Conservation (phyloP, 2,888 invertebrate genomes). For the Lathronympha strigana region DNA sequence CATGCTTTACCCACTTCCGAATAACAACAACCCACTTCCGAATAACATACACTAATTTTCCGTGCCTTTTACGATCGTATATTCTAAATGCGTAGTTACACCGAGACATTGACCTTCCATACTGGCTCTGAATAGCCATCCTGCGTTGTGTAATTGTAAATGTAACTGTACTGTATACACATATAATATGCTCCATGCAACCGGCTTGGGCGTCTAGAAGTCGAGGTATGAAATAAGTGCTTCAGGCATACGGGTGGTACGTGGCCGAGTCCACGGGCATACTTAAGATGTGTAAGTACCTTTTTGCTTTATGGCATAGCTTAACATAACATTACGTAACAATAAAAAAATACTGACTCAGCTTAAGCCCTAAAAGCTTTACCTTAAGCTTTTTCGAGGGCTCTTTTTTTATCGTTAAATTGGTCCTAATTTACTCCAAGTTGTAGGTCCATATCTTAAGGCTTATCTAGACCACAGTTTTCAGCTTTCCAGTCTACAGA, state of each 20-base stretch:
- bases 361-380: too few species aligned
- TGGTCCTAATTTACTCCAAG: too few species aligned
- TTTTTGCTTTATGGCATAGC: too few species aligned
- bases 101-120: constrained; percentile 77
- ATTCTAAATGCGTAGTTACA: constrained; percentile 37
- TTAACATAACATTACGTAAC: too few species aligned
- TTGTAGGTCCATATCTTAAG: too few species aligned
- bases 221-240: neutral
- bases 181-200: neutral
- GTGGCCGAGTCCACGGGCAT: neutral
- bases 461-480: too few species aligned
- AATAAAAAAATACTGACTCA: too few species aligned
- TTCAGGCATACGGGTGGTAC: neutral
- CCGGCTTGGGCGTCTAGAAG: constrained; percentile 13
- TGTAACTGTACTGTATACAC: constrained; percentile 40
- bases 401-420: too few species aligned
- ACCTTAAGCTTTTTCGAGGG: too few species aligned
- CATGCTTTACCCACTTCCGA: constrained; percentile 42
- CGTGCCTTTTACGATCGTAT: constrained; percentile 44
- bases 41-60: constrained; percentile 44
- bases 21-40: constrained; percentile 42
- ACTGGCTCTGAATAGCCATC: constrained; percentile 65
- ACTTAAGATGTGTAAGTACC: neutral
- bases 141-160: constrained; percentile 55
- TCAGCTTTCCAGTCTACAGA: too few species aligned